phyloP scores from a whole-genome alignment of 2,113 vertebrate species.

The Actenoides hombroni region DNA sequence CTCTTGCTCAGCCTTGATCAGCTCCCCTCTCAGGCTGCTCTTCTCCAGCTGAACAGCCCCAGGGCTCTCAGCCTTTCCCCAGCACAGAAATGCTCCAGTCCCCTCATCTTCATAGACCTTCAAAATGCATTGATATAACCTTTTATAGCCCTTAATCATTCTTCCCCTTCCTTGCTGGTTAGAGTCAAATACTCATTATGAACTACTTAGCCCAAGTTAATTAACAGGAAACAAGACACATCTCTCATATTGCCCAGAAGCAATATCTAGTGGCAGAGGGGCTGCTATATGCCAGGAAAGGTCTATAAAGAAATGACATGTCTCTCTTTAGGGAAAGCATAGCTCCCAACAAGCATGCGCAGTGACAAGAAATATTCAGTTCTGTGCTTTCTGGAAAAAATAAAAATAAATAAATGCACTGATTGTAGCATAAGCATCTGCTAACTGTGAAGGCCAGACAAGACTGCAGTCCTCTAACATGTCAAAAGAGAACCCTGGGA shows the following conservation, averaged over 20 bases:
- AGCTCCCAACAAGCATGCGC: not conserved
- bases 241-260: not conserved
- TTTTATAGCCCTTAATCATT: not conserved
- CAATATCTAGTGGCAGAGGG: not conserved
- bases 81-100: too few relatives aligned
- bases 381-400: not conserved
- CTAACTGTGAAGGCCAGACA: not conserved
- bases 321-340: rapidly evolving
- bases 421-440: rapidly evolving
- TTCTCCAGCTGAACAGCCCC: too few relatives aligned
- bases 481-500: not conserved
- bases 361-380: not conserved
- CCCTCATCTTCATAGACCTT: too few relatives aligned
- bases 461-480: not conserved
- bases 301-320: not conserved
- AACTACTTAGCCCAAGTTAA: not conserved
- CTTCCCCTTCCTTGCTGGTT: not conserved
- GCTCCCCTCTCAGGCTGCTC: too few relatives aligned
- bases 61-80: not conserved
- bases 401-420: not conserved
- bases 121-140: not conserved
- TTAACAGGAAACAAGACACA: not conserved
- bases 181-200: not conserved
- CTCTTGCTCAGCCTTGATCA: too few relatives aligned
- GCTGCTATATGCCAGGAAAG: not conserved